Percentiles rank a stretch among this genome's conserved stretches.
Evolutionary conservation across 2,888 invertebrate genomes (phyloP).

Genomic region (Drymonia ruficornis): DNA sequence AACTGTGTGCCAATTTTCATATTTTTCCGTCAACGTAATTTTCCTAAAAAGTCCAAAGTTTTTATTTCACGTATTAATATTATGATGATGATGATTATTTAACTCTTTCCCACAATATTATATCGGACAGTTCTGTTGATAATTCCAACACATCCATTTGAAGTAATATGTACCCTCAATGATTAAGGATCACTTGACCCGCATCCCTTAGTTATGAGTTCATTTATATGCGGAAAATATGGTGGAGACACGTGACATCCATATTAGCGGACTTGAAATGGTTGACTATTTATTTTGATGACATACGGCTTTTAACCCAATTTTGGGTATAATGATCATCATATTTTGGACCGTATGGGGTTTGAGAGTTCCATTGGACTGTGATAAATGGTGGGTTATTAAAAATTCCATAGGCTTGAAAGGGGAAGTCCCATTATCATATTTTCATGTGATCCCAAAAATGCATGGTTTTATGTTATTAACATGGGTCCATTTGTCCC

Average conservation of each 20-base stretch:
- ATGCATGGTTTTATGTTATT: no score
- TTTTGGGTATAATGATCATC: constrained; percentile 8
- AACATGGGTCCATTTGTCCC: no score
- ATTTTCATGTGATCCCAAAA: not conserved
- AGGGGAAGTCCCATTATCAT: not conserved
- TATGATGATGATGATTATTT: no score
- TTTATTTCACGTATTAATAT: no score
- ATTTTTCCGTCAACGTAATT: no score
- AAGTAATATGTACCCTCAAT: constrained; percentile 43
- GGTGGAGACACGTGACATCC: constrained; percentile 42
- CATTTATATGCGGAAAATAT: constrained; percentile 62
- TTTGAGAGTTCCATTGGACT: not conserved
- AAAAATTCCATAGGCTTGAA: not conserved
- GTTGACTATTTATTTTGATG: constrained; percentile 33
- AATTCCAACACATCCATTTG: constrained; percentile 38
- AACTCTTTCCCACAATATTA: no score
- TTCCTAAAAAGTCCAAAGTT: no score
- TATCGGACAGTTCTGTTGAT: constrained; percentile 20
- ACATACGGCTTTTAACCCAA: constrained; percentile 22
- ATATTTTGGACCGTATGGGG: constrained; percentile 7
- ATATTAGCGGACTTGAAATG: constrained; percentile 30
- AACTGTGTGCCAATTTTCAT: no score
- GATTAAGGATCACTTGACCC: constrained; percentile 63
- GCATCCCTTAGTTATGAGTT: constrained; percentile 64
- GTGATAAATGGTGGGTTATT: not conserved